These are phyloP conservation scores for Falco biarmicus DNA, from an alignment of 2,797 vertebrate genomes.

Conservation along the genomic window DNA sequence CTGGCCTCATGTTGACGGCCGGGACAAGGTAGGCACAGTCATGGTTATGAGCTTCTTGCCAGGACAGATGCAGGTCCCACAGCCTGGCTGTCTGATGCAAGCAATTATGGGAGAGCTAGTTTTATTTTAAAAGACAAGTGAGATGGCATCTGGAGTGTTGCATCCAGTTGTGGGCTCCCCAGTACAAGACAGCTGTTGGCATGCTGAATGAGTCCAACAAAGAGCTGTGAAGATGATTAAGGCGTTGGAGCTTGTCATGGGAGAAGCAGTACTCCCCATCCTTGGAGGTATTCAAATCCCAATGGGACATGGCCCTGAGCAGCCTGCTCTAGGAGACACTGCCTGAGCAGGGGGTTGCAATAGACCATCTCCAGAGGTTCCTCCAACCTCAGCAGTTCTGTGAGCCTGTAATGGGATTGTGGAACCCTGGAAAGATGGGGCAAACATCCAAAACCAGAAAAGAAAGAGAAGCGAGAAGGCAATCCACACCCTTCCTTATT, in stretches of 20 bases:
- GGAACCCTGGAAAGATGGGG: not conserved
- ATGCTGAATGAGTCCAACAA: rapidly evolving
- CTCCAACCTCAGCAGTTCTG: not conserved
- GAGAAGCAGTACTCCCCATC: not conserved
- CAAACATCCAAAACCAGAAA: not conserved
- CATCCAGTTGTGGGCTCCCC: not conserved
- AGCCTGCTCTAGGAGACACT: not conserved
- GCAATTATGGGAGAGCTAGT: not conserved
- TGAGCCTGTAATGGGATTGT: not conserved
- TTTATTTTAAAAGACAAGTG: not conserved
- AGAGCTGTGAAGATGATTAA: not conserved
- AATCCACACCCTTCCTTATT: not conserved
- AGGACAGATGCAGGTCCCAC: not conserved
- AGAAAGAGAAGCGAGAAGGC: not conserved
- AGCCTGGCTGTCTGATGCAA: not conserved
- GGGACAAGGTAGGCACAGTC: not conserved
- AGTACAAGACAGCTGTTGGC: not conserved
- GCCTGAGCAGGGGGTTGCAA: not conserved
- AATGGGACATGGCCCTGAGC: not conserved
- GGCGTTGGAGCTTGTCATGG: not conserved
- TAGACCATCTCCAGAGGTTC: not conserved
- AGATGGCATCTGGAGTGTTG: not conserved
- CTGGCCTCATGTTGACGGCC: rapidly evolving
- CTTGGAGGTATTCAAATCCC: not conserved
- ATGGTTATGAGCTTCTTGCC: not conserved